Evolutionary conservation across 2,888 invertebrate species (phyloP).

Genomic region (Hyppa rectilinea): DNA sequence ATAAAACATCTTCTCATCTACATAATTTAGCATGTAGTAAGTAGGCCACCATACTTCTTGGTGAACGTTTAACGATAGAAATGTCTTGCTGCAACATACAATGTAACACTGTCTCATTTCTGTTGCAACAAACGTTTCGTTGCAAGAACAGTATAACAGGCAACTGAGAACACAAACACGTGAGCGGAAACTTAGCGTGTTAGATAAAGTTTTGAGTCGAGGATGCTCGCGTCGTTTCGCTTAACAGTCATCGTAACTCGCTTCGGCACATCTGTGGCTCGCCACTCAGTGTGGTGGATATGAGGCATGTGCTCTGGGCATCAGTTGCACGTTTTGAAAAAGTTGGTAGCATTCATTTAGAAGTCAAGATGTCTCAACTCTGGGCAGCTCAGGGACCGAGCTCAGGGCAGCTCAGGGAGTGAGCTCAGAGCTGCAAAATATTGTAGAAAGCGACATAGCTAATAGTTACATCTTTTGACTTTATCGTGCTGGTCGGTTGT

Average conservation of each 20-base stretch:
- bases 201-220: constrained; percentile 71
- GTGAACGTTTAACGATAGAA: not conserved
- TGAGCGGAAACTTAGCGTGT: constrained; percentile 56
- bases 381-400: too few species aligned
- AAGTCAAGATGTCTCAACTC: constrained; percentile 5
- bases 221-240: constrained; percentile 64
- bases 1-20: not conserved
- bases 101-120: not conserved
- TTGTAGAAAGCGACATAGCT: too few species aligned
- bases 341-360: not conserved
- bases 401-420: too few species aligned
- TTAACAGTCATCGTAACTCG: constrained; percentile 78
- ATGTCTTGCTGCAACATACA: not conserved
- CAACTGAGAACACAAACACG: constrained; percentile 25
- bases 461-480: too few species aligned
- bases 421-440: too few species aligned
- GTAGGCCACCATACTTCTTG: not conserved
- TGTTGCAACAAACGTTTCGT: constrained; percentile 5
- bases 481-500: too few species aligned
- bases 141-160: constrained; percentile 36
- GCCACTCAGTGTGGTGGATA: constrained; percentile 41
- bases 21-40: not conserved
- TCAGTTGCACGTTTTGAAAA: not conserved
- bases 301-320: constrained; percentile 26
- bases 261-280: constrained; percentile 76